These are phyloP conservation scores for Spondyliosoma cantharus DNA, from an alignment of 2,797 vertebrate species.

Conservation along the genomic window DNA sequence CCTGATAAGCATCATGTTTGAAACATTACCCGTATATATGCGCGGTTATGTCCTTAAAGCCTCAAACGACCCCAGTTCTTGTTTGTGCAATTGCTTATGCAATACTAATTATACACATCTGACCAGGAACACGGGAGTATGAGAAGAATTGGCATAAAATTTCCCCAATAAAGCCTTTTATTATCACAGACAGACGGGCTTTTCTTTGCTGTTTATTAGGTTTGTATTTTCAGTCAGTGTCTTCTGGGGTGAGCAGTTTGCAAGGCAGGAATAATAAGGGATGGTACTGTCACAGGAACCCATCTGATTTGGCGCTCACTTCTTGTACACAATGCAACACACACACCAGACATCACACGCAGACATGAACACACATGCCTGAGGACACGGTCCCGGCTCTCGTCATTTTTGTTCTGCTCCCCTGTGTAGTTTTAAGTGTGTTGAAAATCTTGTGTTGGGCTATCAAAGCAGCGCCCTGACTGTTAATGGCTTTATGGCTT, in stretches of 20 bases:
- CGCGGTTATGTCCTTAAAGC: constrained; percentile 20
- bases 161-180: constrained; percentile 68
- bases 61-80: constrained; percentile 59
- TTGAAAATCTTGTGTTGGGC: constrained; percentile 67
- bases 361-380: constrained; percentile 52
- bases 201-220: constrained; percentile 74
- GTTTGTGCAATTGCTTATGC: constrained; percentile 65
- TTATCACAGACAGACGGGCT: constrained; percentile 70
- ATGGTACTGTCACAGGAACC: constrained; percentile 60
- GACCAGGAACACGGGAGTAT: constrained; percentile 69
- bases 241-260: constrained; percentile 63
- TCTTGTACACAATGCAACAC: constrained; percentile 47
- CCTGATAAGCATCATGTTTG: constrained; percentile 7
- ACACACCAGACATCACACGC: constrained; percentile 57
- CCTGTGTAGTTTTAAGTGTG: constrained; percentile 65
- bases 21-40: constrained; percentile 22
- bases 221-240: constrained; percentile 64
- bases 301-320: constrained; percentile 54
- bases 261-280: constrained; percentile 55
- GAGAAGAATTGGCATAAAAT: constrained; percentile 66
- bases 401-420: constrained; percentile 39
- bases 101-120: constrained; percentile 75
- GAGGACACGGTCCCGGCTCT: constrained; percentile 53
- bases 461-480: constrained; percentile 70
- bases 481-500: constrained; percentile 75